Conservation (phyloP, 1,140 invertebrate species). For the Dinothrombium tinctorium region DNA sequence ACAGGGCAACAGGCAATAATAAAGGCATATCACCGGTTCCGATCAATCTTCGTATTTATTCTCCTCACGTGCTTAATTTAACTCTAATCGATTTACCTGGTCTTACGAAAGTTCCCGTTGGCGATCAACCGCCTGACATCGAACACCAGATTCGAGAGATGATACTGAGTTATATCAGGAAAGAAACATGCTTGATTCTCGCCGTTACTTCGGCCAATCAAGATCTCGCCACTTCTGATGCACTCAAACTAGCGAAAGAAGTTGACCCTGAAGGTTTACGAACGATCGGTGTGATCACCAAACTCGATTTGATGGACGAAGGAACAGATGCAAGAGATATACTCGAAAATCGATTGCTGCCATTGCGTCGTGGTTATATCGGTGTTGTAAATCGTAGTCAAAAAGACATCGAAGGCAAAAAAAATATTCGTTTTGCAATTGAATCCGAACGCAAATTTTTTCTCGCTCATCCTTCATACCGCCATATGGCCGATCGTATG, state of each 20-base stretch:
- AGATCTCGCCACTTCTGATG: constrained; percentile 90
- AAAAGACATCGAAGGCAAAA: constrained; percentile 85
- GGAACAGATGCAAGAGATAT: constrained; percentile 98
- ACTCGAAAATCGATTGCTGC: constrained; percentile 84
- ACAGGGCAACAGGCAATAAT: constrained; percentile 72
- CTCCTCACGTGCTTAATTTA: constrained; percentile 73
- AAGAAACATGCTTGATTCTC: constrained; percentile 35
- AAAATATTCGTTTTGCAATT: constrained; percentile 55
- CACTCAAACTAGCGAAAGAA: constrained; percentile 79
- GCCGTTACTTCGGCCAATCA: constrained; percentile 84
- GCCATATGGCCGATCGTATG: constrained; percentile 79
- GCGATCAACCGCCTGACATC: constrained; percentile 34
- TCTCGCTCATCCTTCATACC: constrained; percentile 85
- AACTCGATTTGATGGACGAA: constrained; percentile 97
- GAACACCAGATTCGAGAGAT: constrained; percentile 30
- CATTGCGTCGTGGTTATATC: constrained; percentile 91
- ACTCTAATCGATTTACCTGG: constrained; percentile 95
- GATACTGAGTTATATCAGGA: constrained; percentile 28
- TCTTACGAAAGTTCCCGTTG: constrained; percentile 63
- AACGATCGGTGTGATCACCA: constrained; percentile 91
- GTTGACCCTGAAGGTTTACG: constrained; percentile 80
- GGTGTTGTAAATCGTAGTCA: constrained; percentile 96
- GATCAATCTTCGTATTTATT: constrained; percentile 91
- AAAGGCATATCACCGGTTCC: constrained; percentile 89
- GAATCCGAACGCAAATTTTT: constrained; percentile 90